Evolutionary conservation across 2,888 invertebrate species (phyloP).

Genomic region (Amphipyra berbera): DNA sequence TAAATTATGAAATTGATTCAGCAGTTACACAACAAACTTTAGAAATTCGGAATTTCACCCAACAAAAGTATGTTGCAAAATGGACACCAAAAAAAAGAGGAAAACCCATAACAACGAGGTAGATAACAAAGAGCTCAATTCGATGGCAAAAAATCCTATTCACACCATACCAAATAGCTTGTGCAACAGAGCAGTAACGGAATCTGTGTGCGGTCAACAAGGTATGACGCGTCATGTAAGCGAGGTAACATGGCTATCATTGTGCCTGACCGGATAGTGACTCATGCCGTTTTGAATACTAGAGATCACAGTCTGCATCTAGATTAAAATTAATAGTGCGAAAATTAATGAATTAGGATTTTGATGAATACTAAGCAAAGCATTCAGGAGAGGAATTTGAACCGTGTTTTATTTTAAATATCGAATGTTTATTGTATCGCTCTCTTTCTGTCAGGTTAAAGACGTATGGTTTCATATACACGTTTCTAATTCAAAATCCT

Average conservation of each 20-base stretch:
- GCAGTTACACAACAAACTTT: too few species aligned
- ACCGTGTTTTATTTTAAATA: too few species aligned
- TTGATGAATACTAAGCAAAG: too few species aligned
- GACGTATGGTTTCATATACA: too few species aligned
- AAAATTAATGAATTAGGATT: not conserved
- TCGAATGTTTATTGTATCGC: too few species aligned
- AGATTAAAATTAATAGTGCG: not conserved
- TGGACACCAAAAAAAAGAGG: slow-evolving; percentile 1
- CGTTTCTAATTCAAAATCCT: too few species aligned
- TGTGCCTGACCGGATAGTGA: slow-evolving; percentile 36
- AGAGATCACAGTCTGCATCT: not conserved
- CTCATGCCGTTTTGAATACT: slow-evolving; percentile 24
- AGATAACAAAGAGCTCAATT: slow-evolving; percentile 18
- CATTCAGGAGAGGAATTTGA: too few species aligned
- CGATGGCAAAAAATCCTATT: slow-evolving; percentile 20
- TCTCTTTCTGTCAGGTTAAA: too few species aligned
- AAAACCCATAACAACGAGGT: slow-evolving; percentile 14
- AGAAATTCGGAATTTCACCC: not conserved
- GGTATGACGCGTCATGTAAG: slow-evolving; percentile 48
- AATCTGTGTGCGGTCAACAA: slow-evolving; percentile 27
- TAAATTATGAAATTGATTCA: too few species aligned
- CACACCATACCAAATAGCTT: slow-evolving; percentile 23
- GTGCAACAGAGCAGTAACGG: slow-evolving; percentile 21
- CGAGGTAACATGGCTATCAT: slow-evolving; percentile 29
- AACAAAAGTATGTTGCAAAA: not conserved